Percentiles rank a stretch among this genome's conserved stretches.
Evolutionary conservation across 2,113 vertebrate genomes (phyloP).

Genomic region (Tapirus terrestris): DNA sequence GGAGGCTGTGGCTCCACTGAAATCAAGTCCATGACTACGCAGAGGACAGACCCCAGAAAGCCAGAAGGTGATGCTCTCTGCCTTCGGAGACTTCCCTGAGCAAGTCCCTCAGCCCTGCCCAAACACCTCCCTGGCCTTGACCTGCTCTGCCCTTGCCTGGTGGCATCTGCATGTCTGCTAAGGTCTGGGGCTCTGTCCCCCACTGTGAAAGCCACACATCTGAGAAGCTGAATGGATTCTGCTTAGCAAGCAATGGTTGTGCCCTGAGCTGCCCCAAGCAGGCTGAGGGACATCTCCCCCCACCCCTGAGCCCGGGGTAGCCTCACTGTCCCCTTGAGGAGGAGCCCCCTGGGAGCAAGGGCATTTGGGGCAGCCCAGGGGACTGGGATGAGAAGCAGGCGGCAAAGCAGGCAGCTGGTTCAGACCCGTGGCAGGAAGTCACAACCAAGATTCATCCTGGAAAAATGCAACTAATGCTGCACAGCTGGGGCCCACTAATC

Average conservation of each 20-base stretch:
- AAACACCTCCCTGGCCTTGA: too few relatives aligned
- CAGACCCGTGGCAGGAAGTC: constrained; percentile 81
- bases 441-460: constrained; percentile 82
- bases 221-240: not conserved
- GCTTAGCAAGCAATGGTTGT: not conserved
- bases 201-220: not conserved
- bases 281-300: not conserved
- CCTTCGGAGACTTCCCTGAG: not conserved
- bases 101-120: not conserved
- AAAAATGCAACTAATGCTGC: constrained; percentile 81
- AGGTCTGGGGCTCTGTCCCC: not conserved
- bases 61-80: not conserved
- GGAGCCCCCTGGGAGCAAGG: not conserved
- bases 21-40: not conserved
- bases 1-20: not conserved
- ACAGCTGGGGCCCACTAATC: constrained; percentile 79
- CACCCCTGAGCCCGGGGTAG: not conserved
- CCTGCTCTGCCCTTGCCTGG: not conserved
- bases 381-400: constrained; percentile 62
- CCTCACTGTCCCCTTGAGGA: not conserved
- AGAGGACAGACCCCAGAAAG: not conserved
- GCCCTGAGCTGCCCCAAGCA: not conserved
- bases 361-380: constrained; percentile 54
- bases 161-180: not conserved
- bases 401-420: constrained; percentile 69